A percentile compares a stretch with the other conserved stretches of the same genome.
phyloP scores from a whole-genome alignment of 2,888 invertebrate genomes.

The Coleophora flavipennella region DNA sequence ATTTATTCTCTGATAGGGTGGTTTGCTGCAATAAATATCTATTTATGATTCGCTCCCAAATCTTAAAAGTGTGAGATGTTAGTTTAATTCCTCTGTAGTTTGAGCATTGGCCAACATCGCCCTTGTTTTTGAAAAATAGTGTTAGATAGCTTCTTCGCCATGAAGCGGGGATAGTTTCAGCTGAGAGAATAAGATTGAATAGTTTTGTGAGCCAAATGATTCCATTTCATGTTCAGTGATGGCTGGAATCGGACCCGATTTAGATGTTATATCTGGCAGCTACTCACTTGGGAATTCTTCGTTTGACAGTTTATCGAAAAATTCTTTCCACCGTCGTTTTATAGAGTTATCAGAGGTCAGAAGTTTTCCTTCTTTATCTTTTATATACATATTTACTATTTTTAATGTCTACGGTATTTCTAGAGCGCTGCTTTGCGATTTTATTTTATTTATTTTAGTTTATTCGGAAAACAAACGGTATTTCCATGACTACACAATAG shows the following conservation, averaged over 20 bases:
- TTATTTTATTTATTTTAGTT: no score
- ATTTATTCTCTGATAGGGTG: constrained; percentile 2
- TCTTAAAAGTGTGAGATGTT: constrained; percentile 3
- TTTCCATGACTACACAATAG: no score
- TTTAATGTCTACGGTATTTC: no score
- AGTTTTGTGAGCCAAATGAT: neutral
- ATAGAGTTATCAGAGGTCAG: neutral
- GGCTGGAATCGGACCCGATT: neutral
- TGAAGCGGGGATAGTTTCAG: neutral
- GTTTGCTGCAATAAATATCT: neutral
- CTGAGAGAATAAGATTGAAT: neutral
- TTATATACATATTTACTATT: neutral
- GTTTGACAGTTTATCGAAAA: neutral
- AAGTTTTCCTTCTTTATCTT: neutral
- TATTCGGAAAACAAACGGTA: no score
- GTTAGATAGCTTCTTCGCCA: neutral
- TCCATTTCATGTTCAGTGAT: neutral
- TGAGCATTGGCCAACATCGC: constrained; percentile 1
- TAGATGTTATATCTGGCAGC: neutral
- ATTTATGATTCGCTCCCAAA: constrained; percentile 2
- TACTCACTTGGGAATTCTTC: neutral
- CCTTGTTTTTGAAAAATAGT: constrained; percentile 5
- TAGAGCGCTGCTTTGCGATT: neutral
- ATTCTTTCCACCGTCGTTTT: neutral
- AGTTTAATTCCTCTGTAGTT: constrained; percentile 4